Evolutionary conservation across 2,113 vertebrate species (phyloP).

Genomic region (Tor tambroides): DNA sequence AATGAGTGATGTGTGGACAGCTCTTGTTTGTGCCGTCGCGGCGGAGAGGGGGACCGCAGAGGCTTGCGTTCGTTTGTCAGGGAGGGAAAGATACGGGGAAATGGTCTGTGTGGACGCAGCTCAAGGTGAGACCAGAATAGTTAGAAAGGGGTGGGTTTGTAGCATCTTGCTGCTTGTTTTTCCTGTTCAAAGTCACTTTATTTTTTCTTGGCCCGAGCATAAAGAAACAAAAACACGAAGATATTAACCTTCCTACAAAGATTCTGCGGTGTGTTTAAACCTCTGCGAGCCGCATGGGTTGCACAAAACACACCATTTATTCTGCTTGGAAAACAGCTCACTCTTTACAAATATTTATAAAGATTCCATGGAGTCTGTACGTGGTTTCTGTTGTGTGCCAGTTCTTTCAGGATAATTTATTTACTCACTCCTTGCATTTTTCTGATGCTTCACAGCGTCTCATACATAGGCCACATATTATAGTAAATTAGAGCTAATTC

Average conservation of each 20-base stretch:
- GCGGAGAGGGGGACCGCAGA: constrained; percentile 29
- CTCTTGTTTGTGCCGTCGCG: constrained; percentile 38
- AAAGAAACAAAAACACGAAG: background rate
- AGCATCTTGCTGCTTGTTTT: constrained; percentile 50
- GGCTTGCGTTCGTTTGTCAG: constrained; percentile 51
- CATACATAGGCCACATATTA: background rate
- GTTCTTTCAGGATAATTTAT: background rate
- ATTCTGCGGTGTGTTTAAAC: background rate
- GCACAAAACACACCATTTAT: background rate
- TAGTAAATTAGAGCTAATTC: constrained; percentile 23
- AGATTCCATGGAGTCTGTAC: constrained; percentile 10
- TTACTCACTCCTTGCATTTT: background rate
- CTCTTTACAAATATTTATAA: constrained; percentile 36
- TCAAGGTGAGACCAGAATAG: constrained; percentile 63
- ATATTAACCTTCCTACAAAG: background rate
- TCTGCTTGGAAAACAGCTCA: constrained; percentile 12
- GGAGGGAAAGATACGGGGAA: constrained; percentile 38
- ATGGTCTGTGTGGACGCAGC: constrained; percentile 47
- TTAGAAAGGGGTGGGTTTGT: constrained; percentile 22
- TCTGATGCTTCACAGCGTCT: constrained; percentile 4
- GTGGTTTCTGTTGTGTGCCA: background rate
- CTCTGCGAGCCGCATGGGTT: background rate
- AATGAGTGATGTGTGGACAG: constrained; percentile 56
- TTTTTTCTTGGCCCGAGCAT: background rate
- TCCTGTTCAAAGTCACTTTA: constrained; percentile 46